A percentile compares a stretch with the other conserved stretches of the same genome.
Evolutionary conservation across 2,797 vertebrate species (phyloP).

Genomic region (Anisognathus igniventris): DNA sequence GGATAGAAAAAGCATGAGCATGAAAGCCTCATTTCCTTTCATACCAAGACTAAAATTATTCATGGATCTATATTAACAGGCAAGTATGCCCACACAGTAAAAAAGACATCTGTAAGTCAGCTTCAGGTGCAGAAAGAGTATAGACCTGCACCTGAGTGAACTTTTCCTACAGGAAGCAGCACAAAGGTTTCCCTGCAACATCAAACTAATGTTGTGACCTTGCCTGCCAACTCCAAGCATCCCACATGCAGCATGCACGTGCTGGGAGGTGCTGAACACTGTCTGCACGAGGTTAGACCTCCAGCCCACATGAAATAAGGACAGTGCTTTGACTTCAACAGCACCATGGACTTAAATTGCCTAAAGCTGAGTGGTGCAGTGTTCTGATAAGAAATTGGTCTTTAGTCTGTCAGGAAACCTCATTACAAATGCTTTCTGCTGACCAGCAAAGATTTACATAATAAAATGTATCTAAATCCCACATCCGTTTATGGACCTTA

Average conservation of each 20-base stretch:
- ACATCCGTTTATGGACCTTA: neutral
- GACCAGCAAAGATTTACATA: constrained; percentile 20
- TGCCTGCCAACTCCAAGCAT: neutral
- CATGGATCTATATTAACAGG: neutral
- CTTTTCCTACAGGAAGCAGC: neutral
- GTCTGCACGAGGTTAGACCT: neutral
- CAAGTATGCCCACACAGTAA: neutral
- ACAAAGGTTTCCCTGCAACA: neutral
- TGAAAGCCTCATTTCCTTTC: neutral
- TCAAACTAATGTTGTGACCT: neutral
- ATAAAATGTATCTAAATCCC: constrained; percentile 2
- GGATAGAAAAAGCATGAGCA: neutral
- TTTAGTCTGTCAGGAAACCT: neutral
- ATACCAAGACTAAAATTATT: neutral
- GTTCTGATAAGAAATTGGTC: neutral
- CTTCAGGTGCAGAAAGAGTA: neutral
- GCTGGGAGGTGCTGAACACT: neutral
- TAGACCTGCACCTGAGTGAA: neutral
- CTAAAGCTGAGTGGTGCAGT: neutral
- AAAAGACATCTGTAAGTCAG: neutral
- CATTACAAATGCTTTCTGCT: neutral
- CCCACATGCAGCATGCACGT: fast-evolving
- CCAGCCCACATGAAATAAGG: neutral
- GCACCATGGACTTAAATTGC: neutral
- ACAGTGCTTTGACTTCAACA: neutral